phyloP scores from a whole-genome alignment of 2,888 invertebrate species.

The Brenthis ino region DNA sequence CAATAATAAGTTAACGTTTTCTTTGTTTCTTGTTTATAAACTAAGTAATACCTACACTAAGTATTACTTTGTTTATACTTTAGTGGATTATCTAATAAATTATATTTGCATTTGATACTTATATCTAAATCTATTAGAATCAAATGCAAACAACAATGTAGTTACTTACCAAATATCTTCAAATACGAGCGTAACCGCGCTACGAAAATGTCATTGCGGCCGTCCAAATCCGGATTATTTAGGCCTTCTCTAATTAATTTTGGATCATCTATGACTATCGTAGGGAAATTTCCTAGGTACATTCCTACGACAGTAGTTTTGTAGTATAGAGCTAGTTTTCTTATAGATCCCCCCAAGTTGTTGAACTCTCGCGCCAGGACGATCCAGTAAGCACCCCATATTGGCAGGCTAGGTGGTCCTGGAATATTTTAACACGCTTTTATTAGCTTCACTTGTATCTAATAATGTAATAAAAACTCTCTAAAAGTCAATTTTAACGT shows the following conservation, averaged over 20 bases:
- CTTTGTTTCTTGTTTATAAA: too few relatives aligned
- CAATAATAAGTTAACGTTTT: too few relatives aligned
- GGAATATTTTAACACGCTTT: conserved; percentile 21
- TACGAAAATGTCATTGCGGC: conserved; percentile 77
- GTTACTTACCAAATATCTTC: conserved; percentile 72
- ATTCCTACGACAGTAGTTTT: conserved; percentile 83
- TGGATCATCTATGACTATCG: conserved; percentile 79
- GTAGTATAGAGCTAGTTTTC: conserved; percentile 78
- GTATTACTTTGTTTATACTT: too few relatives aligned
- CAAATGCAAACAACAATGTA: background rate
- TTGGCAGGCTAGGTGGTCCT: conserved; percentile 84
- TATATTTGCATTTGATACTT: too few relatives aligned
- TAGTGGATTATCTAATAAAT: too few relatives aligned
- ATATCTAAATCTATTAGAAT: background rate
- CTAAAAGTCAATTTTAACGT: too few relatives aligned
- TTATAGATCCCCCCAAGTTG: conserved; percentile 76
- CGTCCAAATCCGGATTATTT: conserved; percentile 83
- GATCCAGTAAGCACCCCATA: conserved; percentile 84
- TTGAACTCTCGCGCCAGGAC: conserved; percentile 77
- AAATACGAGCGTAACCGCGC: conserved; percentile 78
- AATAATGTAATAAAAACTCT: too few relatives aligned
- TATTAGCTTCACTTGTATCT: too few relatives aligned
- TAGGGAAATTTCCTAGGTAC: conserved; percentile 74
- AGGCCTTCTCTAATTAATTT: conserved; percentile 82
- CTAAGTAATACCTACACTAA: too few relatives aligned